phyloP scores from a whole-genome alignment of 2,113 vertebrate species.

The Crypturellus undulatus region DNA sequence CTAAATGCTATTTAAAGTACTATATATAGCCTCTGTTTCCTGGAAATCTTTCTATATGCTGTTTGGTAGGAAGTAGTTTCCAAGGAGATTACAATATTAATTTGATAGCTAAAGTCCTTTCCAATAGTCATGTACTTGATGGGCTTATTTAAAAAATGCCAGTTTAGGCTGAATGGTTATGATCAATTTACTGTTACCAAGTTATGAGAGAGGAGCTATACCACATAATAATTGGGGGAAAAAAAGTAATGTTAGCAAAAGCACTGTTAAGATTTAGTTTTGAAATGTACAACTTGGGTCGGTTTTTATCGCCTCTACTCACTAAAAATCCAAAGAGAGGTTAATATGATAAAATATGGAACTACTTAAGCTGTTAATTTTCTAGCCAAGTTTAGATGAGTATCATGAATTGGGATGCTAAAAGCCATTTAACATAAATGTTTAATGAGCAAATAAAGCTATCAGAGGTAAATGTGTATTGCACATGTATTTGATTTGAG shows the following conservation, averaged over 20 bases:
- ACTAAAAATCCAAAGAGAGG: not conserved
- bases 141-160: constrained; percentile 38
- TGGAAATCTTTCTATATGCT: constrained; percentile 46
- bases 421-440: constrained; percentile 56
- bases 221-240: not conserved
- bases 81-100: constrained; percentile 44
- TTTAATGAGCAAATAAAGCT: constrained; percentile 72
- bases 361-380: constrained; percentile 57
- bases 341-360: constrained; percentile 49
- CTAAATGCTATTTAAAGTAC: constrained; percentile 23
- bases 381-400: constrained; percentile 44
- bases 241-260: not conserved
- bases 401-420: constrained; percentile 21
- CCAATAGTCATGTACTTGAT: constrained; percentile 8
- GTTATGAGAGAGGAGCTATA: not conserved
- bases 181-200: constrained; percentile 51
- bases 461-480: constrained; percentile 41
- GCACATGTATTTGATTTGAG: constrained; percentile 5
- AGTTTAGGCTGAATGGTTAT: constrained; percentile 23
- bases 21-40: constrained; percentile 50
- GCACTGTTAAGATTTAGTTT: not conserved
- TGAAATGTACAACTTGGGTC: not conserved
- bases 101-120: constrained; percentile 41
- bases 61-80: constrained; percentile 49
- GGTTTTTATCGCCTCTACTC: not conserved